Evolutionary conservation across 2,888 invertebrate genomes (phyloP).

Genomic region (Pollenia amentaria): DNA sequence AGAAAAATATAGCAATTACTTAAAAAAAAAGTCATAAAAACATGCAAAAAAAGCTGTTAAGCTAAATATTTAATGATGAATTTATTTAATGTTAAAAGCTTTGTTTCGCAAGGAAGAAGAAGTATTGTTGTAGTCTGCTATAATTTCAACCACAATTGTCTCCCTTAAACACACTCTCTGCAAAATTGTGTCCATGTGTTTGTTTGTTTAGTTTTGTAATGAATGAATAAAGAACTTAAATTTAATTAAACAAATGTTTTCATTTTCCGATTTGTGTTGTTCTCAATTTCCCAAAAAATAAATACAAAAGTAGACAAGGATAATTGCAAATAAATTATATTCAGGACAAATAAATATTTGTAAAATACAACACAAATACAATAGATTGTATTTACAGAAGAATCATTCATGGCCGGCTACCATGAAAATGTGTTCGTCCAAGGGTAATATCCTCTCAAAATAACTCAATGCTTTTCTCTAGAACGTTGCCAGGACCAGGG

Average conservation of each 20-base stretch:
- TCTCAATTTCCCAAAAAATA: not conserved
- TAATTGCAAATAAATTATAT: slow-evolving; percentile 8
- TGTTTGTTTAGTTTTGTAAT: not conserved
- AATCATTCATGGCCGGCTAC: too few species aligned
- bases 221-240: slow-evolving; percentile 2
- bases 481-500: too few species aligned
- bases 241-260: slow-evolving; percentile 48
- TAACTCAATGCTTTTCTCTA: too few species aligned
- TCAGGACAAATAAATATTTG: not conserved
- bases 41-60: too few species aligned
- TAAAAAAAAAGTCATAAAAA: too few species aligned
- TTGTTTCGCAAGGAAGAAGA: too few species aligned
- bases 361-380: not conserved
- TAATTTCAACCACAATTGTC: not conserved
- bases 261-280: not conserved
- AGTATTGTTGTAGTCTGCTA: not conserved
- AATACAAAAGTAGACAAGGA: not conserved
- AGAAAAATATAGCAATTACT: too few species aligned
- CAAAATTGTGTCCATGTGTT: not conserved
- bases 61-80: too few species aligned
- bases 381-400: too few species aligned
- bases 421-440: too few species aligned
- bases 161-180: not conserved
- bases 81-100: too few species aligned
- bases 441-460: too few species aligned